Evolutionary conservation across 37 sponge, comb jelly and placozoan species (phyloP), one percentile per base, ranked within the genome.

Genomic region (Crambe crambe): DNA sequence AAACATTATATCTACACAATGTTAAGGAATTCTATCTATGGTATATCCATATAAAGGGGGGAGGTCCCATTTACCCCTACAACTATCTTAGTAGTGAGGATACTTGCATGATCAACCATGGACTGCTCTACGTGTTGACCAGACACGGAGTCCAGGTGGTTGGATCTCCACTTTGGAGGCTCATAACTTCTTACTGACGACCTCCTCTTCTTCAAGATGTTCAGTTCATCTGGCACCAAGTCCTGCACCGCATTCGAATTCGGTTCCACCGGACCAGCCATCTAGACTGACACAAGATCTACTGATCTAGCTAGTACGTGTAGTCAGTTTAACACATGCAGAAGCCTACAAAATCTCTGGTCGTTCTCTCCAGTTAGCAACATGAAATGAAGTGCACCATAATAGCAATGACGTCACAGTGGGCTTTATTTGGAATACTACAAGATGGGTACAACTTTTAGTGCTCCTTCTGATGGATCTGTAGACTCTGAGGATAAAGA

Each of bases 51-150:
- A 61, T 23, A 21, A 20, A 21, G 63, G 15, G 51, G 51, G 12
- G 51, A 12, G 51, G 51, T 12, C 51, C 12, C 51, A 15, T 6
- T 12, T 15, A 6, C 51, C 51, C 51, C 51, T 47, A 47, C 6
- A 47, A 47, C 6, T 47, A 60, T 20, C 23, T 60, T 22, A n/a
- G 23, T 20, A n/a, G 17, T 36, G 8, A 35, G 83, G 89, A 92
- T 92, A 92, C 93, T 92, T 32, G 93, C 83, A 69, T 73, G 85
- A 4, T 63, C 68, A 10, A 80, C 87, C 89, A 85, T 92, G 21
- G 86, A 75, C 4, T 73, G 31, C 39, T 73, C 70, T 18, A 81
- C 51, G 0, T 27, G 61, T 34, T 74, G 56, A 6, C 93, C 93
- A 34, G 85, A 80, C 0, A 92, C 89, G 23, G 74, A 75, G 60